These are phyloP conservation scores for Tachyglossus aculeatus DNA, from an alignment of 2,797 vertebrate species.

Conservation along the genomic window DNA sequence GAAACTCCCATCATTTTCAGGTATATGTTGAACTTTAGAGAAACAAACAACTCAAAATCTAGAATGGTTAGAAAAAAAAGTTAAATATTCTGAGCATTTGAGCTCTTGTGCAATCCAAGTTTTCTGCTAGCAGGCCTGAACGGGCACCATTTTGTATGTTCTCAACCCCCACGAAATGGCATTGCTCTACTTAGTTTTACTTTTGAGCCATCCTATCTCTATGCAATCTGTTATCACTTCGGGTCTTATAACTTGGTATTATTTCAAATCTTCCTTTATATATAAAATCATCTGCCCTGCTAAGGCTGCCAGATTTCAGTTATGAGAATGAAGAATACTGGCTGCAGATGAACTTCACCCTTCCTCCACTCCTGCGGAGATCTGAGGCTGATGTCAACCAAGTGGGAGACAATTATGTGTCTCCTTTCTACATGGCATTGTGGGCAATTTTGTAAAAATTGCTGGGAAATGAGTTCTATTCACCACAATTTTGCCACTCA, in stretches of 20 bases:
- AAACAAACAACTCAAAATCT: not conserved
- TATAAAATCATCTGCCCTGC: too few relatives aligned
- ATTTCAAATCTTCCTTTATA: too few relatives aligned
- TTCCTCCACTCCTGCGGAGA: too few relatives aligned
- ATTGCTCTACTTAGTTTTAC: not conserved
- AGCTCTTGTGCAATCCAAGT: not conserved
- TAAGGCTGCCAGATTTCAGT: too few relatives aligned
- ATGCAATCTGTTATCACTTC: too few relatives aligned
- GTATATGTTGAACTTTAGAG: not conserved
- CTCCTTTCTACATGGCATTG: too few relatives aligned
- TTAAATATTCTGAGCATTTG: not conserved
- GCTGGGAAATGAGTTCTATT: not conserved
- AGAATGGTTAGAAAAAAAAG: not conserved
- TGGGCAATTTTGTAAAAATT: not conserved
- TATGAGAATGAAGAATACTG: too few relatives aligned
- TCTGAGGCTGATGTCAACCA: too few relatives aligned
- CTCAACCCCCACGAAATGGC: not conserved
- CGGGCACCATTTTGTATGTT: not conserved
- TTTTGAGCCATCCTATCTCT: too few relatives aligned
- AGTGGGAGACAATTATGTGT: too few relatives aligned
- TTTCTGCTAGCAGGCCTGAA: not conserved
- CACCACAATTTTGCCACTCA: constrained; percentile 7
- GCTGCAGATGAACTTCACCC: too few relatives aligned
- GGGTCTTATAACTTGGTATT: too few relatives aligned
- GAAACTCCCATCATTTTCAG: not conserved